Evolutionary conservation across 2,113 vertebrate genomes (phyloP), one percentile per base, ranked within the genome.

Genomic region (Eretmochelys imbricata): DNA sequence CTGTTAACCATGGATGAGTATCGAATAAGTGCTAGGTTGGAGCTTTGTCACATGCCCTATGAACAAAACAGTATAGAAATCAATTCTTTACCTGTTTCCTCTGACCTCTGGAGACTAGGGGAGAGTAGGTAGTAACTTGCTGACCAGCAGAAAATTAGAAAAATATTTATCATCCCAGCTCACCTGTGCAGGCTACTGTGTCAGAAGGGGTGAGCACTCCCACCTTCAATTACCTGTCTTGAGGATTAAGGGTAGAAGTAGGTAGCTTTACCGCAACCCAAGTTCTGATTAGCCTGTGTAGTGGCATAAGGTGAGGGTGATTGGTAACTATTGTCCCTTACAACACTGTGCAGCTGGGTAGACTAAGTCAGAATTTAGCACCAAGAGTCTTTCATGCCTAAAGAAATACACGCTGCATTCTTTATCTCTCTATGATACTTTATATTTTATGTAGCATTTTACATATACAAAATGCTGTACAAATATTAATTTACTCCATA

Each of bases 391-490:
- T 85, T 89, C 24, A 20, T 72, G 65, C 17, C 65, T 38, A 93
- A 86, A 94, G 65, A 38, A 75, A 57, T 5, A 31, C 22, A 93
- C 25, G 1, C 75, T 1, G 46, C 3, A 82, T 46, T 2, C 35
- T 14, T 80, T 86, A 84, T 88, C 81, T 87, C 65, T 79, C 46
- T 57, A 49, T 83, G 46, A 8, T 92, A 95, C 86, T 95, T 95
- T 93, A 95, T 62, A 91, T 79, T 42, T 25, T 88, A 10, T 7
- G 59, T 90, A n/a, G 54, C 79, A 91, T 89, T 87, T 95, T 31
- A 57, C 83, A 92, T 50, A 88, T 20, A 65, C 38, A 65, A 90
- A 84, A 27, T 29, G 75, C 86, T 91, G 57, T 25, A 79, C 24
- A 54, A 53, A 81, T 75, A 85, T 85, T 95, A 93, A 93, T 94